Percentiles rank a stretch among this genome's conserved stretches.
Conservation (phyloP, 2,113 vertebrate species). For the Protobothrops mucrosquamatus region DNA sequence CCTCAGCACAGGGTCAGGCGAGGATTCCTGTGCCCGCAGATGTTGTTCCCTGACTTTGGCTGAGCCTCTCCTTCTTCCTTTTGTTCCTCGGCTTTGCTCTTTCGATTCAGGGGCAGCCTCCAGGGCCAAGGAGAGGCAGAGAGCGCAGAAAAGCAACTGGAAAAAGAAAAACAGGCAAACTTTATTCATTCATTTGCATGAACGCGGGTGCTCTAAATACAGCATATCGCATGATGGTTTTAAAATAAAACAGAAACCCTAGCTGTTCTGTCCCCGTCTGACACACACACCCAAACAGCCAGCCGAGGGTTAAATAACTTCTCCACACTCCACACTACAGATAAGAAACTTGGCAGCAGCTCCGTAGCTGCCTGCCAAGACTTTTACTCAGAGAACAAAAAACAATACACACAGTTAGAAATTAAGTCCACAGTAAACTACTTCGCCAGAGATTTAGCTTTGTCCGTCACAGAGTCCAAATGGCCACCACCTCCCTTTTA, state of each 20-base stretch:
- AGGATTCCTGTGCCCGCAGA: slow-evolving; percentile 41
- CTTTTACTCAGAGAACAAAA: too few species aligned
- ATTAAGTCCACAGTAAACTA: too few species aligned
- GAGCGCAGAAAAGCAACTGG: slow-evolving; percentile 68
- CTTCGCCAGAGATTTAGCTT: too few species aligned
- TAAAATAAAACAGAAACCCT: background rate
- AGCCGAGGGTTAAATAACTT: too few species aligned
- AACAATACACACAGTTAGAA: too few species aligned
- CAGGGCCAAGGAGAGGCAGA: slow-evolving; percentile 62
- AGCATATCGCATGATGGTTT: background rate
- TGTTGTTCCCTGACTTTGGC: slow-evolving; percentile 30
- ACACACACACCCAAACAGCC: too few species aligned
- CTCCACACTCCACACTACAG: too few species aligned
- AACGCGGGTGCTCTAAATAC: background rate
- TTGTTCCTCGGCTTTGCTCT: slow-evolving; percentile 57
- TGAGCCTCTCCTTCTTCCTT: slow-evolving; percentile 63
- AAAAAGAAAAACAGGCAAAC: slow-evolving; percentile 9
- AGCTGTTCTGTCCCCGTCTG: too few species aligned
- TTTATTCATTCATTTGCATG: background rate
- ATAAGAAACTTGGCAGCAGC: too few species aligned
- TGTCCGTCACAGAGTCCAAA: too few species aligned
- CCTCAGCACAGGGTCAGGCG: slow-evolving; percentile 57
- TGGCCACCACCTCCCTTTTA: too few species aligned
- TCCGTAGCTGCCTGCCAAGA: too few species aligned
- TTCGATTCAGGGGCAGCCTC: slow-evolving; percentile 46